Conservation (phyloP, 2,888 invertebrate genomes). For the Phoenoteleia sp. region DNA sequence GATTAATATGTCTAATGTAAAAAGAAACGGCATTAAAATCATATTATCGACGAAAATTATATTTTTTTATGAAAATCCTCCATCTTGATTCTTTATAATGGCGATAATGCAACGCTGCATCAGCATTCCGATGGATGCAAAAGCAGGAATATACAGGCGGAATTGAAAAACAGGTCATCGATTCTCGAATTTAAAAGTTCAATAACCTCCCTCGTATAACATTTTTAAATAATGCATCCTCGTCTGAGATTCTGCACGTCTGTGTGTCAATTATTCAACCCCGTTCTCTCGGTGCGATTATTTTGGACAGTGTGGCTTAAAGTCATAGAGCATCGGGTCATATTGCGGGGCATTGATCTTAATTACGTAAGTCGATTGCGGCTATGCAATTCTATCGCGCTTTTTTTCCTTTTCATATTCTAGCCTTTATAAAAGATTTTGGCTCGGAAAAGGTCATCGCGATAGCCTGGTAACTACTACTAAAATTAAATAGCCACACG, state of each 20-base stretch:
- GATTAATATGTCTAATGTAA: too few species aligned
- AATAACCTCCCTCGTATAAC: conserved; percentile 22
- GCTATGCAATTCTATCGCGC: too few species aligned
- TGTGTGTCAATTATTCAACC: conserved; percentile 49
- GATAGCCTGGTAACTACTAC: conserved; percentile 1
- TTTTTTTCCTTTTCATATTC: too few species aligned
- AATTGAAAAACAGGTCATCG: conserved; percentile 49
- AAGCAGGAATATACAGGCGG: neutral
- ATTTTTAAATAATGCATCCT: conserved; percentile 54
- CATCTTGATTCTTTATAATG: neutral
- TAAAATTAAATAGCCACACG: conserved; percentile 3
- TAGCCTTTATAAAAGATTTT: conserved; percentile 1
- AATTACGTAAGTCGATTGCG: too few species aligned
- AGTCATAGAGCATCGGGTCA: neutral
- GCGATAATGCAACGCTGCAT: neutral
- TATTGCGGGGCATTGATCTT: conserved; percentile 17
- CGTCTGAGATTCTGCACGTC: conserved; percentile 20
- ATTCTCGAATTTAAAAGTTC: conserved; percentile 45
- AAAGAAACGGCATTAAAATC: neutral
- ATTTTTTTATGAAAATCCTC: neutral
- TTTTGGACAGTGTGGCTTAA: conserved; percentile 32
- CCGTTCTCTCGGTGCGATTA: conserved; percentile 9
- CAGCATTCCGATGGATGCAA: neutral
- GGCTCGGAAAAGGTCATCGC: neutral
- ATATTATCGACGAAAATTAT: neutral